These are phyloP conservation scores for Phengaris alcon DNA, from an alignment of 2,888 invertebrate genomes.

Conservation along the genomic window DNA sequence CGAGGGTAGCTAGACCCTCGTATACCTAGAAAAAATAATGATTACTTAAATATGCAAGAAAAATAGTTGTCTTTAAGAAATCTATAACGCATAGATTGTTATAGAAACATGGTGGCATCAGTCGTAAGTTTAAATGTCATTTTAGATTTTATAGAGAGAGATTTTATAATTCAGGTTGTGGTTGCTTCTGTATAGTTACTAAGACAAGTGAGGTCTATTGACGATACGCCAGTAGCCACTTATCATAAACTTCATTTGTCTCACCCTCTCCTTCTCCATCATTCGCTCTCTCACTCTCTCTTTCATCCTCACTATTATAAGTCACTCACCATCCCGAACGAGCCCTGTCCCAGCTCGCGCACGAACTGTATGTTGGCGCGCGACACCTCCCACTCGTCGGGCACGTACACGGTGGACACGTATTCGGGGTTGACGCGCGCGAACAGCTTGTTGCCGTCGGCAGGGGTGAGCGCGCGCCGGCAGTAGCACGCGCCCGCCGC, in stretches of 20 bases:
- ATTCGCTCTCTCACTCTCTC: not conserved
- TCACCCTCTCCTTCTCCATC: not conserved
- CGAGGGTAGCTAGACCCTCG: constrained; percentile 86
- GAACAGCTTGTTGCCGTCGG: constrained; percentile 83
- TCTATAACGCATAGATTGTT: too few species aligned
- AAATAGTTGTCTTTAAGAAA: not conserved
- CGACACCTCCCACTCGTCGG: constrained; percentile 97
- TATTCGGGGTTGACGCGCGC: constrained; percentile 96
- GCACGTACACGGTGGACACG: constrained; percentile 86
- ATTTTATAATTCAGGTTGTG: too few species aligned
- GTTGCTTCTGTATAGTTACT: too few species aligned
- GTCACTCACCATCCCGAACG: constrained; percentile 79
- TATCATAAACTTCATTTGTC: not conserved
- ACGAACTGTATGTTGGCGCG: constrained; percentile 87
- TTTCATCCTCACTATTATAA: too few species aligned
- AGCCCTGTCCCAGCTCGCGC: constrained; percentile 89
- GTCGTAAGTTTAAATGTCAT: too few species aligned
- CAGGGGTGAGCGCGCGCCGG: constrained; percentile 74
- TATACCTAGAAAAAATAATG: constrained; percentile 75
- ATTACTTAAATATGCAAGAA: not conserved
- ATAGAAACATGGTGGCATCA: too few species aligned
- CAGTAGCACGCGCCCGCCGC: constrained; percentile 66
- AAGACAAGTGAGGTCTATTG: too few species aligned
- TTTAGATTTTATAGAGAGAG: too few species aligned
- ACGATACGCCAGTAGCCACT: too few species aligned